These are phyloP conservation scores for Nomada ferruginata DNA, from an alignment of 2,888 invertebrate genomes.

Conservation along the genomic window DNA sequence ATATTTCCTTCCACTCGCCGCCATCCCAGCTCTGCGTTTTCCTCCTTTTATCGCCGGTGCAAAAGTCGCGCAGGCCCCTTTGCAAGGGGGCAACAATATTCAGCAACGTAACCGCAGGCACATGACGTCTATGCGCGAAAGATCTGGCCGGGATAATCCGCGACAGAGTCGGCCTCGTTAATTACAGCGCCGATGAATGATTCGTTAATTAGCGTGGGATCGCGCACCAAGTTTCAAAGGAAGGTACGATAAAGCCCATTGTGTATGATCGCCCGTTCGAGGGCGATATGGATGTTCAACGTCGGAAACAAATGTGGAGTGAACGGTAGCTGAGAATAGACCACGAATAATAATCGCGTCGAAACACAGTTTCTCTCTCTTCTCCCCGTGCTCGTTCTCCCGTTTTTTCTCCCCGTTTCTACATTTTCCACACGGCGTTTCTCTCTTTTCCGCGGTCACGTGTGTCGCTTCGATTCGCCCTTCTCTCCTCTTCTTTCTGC, in stretches of 20 bases:
- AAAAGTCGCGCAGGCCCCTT: constrained; percentile 48
- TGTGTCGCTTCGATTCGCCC: not conserved
- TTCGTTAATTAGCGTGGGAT: constrained; percentile 82
- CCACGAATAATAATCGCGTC: constrained; percentile 70
- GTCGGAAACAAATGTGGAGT: constrained; percentile 70
- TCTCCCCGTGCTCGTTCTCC: not conserved
- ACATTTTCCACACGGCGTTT: not conserved
- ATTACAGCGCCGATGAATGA: constrained; percentile 80
- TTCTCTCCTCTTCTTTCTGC: not conserved
- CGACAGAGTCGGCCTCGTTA: constrained; percentile 76
- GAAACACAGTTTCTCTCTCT: constrained; percentile 64
- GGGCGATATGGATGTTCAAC: constrained; percentile 73
- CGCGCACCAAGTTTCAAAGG: constrained; percentile 77
- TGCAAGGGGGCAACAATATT: constrained; percentile 60
- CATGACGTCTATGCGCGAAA: constrained; percentile 62
- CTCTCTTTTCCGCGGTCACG: not conserved
- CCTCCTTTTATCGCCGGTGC: constrained; percentile 4
- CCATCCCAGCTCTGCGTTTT: not conserved
- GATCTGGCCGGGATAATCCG: constrained; percentile 72
- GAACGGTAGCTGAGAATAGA: constrained; percentile 66
- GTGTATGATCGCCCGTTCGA: constrained; percentile 78
- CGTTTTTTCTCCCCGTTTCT: constrained; percentile 4
- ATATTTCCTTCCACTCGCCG: not conserved
- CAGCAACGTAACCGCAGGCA: constrained; percentile 61
- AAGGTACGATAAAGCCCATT: constrained; percentile 80